Percentiles rank a stretch among this genome's conserved stretches.
Conservation (phyloP, 2,113 vertebrate species). For the Agapornis roseicollis region DNA sequence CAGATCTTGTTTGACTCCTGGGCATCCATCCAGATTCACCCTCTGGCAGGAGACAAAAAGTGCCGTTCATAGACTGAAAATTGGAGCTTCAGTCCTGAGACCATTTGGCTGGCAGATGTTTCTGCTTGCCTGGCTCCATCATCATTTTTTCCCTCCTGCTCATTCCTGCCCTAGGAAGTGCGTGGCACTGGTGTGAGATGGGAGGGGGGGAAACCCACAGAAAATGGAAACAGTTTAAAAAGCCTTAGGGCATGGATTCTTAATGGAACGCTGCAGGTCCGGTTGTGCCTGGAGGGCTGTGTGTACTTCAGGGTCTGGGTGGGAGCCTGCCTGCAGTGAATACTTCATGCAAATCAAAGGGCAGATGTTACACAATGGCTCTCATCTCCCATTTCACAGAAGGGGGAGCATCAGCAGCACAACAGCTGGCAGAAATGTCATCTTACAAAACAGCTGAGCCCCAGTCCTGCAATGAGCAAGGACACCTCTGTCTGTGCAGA, state of each 20-base stretch:
- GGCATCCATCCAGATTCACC: constrained; percentile 34
- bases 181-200: neutral
- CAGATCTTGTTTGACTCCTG: constrained; percentile 31
- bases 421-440: neutral
- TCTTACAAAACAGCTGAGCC: neutral
- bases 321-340: neutral
- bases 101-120: constrained; percentile 65
- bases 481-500: neutral
- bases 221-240: neutral
- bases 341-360: neutral
- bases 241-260: neutral
- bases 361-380: neutral
- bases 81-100: neutral
- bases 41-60: constrained; percentile 22
- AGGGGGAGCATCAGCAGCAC: neutral
- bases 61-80: constrained; percentile 16
- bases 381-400: neutral
- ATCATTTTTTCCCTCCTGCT: neutral
- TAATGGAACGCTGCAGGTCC: neutral
- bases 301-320: neutral
- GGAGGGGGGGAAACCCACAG: neutral
- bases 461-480: neutral
- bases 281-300: accelerated
- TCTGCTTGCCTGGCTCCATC: neutral
- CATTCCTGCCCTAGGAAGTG: neutral